These are phyloP conservation scores for Carcina quercana DNA, from an alignment of 2,888 invertebrate genomes.

Conservation along the genomic window DNA sequence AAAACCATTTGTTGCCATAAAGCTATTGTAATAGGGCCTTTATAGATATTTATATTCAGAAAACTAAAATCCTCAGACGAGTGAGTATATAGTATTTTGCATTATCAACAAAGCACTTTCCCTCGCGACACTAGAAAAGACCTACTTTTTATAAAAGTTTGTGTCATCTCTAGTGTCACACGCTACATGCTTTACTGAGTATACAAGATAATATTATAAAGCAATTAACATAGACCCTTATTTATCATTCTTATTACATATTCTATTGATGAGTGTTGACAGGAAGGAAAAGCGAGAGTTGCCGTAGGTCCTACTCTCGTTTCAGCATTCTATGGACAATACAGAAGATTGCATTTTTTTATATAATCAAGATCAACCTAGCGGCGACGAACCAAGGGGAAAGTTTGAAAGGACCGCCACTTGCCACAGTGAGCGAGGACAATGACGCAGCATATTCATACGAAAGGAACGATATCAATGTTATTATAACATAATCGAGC, in stretches of 20 bases:
- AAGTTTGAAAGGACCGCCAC: conserved; percentile 1
- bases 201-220: too few relatives aligned
- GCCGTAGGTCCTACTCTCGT: conserved; percentile 42
- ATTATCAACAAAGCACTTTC: too few relatives aligned
- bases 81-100: too few relatives aligned
- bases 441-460: conserved; percentile 7
- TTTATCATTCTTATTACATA: conserved; percentile 32
- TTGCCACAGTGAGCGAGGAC: background rate
- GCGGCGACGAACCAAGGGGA: background rate
- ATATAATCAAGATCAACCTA: conserved; percentile 3
- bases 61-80: too few relatives aligned
- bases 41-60: too few relatives aligned
- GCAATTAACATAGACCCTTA: too few relatives aligned
- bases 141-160: too few relatives aligned
- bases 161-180: too few relatives aligned
- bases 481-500: conserved; percentile 2
- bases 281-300: conserved; percentile 40
- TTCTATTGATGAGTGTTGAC: conserved; percentile 41
- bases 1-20: too few relatives aligned
- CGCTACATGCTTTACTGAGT: too few relatives aligned
- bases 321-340: conserved; percentile 57
- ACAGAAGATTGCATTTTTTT: conserved; percentile 34
- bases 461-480: conserved; percentile 1
- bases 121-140: too few relatives aligned
- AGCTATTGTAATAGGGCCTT: too few relatives aligned